Evolutionary conservation across 2,888 invertebrate species (phyloP).

Genomic region (Venusia cambrica): DNA sequence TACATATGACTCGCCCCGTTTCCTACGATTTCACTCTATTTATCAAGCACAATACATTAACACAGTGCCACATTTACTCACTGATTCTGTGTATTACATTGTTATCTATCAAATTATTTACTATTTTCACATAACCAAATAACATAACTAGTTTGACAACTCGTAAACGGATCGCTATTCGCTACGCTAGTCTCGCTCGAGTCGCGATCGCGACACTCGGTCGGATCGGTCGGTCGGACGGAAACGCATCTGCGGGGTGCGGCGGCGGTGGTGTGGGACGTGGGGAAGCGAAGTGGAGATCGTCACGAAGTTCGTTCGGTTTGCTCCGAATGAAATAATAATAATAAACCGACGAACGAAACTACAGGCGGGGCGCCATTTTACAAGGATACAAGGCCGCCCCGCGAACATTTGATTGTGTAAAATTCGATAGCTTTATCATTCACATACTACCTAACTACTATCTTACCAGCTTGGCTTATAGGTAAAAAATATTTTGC

Average conservation of each 20-base stretch:
- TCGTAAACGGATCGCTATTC: conserved; percentile 73
- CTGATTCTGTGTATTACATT: conserved; percentile 49
- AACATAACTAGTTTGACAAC: conserved; percentile 80
- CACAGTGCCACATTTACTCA: conserved; percentile 46
- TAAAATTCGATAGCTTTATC: conserved; percentile 39
- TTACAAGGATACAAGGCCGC: conserved; percentile 80
- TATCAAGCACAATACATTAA: conserved; percentile 39
- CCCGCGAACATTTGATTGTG: conserved; percentile 68
- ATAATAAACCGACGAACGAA: conserved; percentile 43
- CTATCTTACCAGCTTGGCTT: no score
- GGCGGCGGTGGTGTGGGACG: conserved; percentile 35
- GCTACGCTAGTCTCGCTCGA: conserved; percentile 20
- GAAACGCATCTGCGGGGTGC: conserved; percentile 78
- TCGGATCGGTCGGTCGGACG: conserved; percentile 80
- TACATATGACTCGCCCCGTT: conserved; percentile 77
- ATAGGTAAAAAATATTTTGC: conserved; percentile 23
- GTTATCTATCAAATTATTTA: conserved; percentile 46
- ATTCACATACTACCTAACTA: no score
- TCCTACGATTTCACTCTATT: conserved; percentile 44
- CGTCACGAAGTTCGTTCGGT: conserved; percentile 80
- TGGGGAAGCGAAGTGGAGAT: conserved; percentile 66
- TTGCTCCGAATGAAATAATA: conserved; percentile 78
- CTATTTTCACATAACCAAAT: conserved; percentile 59
- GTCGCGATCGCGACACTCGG: no score
- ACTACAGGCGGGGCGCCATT: conserved; percentile 72